Conservation (phyloP, 2,797 vertebrate species). For the Leptodactylus fallax region DNA sequence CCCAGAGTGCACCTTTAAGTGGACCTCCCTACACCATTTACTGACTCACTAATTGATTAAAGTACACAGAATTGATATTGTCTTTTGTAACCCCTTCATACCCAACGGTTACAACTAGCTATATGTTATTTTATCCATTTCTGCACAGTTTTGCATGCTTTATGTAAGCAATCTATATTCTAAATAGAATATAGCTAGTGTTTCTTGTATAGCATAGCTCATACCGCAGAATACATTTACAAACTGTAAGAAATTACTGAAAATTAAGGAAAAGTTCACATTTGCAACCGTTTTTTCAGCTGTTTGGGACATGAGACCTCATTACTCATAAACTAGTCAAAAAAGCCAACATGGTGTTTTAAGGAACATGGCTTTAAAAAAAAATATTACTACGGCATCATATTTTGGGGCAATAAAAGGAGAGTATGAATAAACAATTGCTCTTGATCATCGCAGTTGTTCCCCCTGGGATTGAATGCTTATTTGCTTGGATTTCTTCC, state of each 20-base stretch:
- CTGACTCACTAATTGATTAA: conserved; percentile 53
- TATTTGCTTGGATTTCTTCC: too few relatives aligned
- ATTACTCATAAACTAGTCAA: background rate
- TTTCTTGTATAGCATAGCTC: background rate
- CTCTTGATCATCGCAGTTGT: too few relatives aligned
- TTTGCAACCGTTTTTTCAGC: background rate
- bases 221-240: too few relatives aligned
- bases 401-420: too few relatives aligned
- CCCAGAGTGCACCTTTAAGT: conserved; percentile 51
- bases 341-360: too few relatives aligned
- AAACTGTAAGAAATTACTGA: too few relatives aligned
- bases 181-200: background rate
- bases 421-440: too few relatives aligned
- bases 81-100: conserved; percentile 22
- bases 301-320: background rate
- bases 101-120: background rate
- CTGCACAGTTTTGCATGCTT: background rate
- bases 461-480: too few relatives aligned
- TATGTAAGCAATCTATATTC: background rate
- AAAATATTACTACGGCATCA: too few relatives aligned
- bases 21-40: conserved; percentile 37
- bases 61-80: conserved; percentile 29
- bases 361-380: too few relatives aligned
- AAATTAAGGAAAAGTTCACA: too few relatives aligned
- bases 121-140: background rate